These are phyloP conservation scores for Monomorium pharaonis DNA, from an alignment of 1,140 invertebrate species.

Conservation along the genomic window DNA sequence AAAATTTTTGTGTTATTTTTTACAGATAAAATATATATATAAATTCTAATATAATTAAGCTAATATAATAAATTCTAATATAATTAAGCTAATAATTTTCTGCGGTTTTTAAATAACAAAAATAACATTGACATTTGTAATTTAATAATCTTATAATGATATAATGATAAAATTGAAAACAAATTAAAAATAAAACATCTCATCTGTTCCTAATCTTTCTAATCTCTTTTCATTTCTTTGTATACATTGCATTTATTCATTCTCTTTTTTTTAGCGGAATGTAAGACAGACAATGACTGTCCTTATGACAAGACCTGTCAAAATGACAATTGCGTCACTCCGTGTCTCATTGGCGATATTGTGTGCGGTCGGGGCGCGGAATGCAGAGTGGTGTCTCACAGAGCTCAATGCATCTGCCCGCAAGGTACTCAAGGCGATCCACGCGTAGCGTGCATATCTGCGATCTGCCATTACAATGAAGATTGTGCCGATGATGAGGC, in stretches of 20 bases:
- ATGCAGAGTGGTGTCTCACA: conserved; percentile 91
- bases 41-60: not conserved
- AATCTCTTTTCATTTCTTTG: conserved; percentile 13
- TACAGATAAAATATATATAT: too few species aligned
- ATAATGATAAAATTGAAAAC: not conserved
- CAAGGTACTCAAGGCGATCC: conserved; percentile 94
- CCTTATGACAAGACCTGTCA: conserved; percentile 94
- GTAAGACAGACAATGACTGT: conserved; percentile 92
- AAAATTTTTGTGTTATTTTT: too few species aligned
- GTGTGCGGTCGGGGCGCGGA: conserved; percentile 92
- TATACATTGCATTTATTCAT: not conserved
- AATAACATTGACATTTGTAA: too few species aligned
- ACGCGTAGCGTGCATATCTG: conserved; percentile 91
- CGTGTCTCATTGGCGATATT: conserved; percentile 88
- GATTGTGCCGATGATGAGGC: conserved; percentile 94
- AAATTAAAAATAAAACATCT: not conserved
- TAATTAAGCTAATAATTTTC: not conserved
- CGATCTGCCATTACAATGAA: conserved; percentile 94
- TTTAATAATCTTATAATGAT: too few species aligned
- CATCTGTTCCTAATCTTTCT: not conserved
- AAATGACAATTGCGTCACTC: conserved; percentile 92
- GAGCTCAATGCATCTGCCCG: conserved; percentile 93
- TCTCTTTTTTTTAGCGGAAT: conserved; percentile 89
- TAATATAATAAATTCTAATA: not conserved
- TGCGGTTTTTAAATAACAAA: not conserved